phyloP scores from a whole-genome alignment of 2,888 invertebrate species.

The Eulithis prunata region DNA sequence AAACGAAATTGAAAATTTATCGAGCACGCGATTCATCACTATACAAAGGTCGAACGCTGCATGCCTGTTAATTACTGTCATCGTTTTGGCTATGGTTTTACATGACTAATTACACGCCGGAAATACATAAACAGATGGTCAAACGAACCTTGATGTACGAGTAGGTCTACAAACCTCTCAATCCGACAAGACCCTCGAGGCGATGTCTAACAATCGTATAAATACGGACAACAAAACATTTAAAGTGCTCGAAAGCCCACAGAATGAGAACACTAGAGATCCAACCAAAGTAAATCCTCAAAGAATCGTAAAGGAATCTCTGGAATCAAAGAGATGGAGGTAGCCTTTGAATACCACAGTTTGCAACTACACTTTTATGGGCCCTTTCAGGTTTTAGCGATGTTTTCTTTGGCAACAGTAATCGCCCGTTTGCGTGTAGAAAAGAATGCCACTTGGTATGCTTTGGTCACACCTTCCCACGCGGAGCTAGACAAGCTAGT shows the following conservation, averaged over 20 bases:
- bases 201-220: constrained; percentile 11
- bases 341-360: background rate
- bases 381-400: background rate
- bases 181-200: constrained; percentile 3
- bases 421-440: background rate
- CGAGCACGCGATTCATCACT: constrained; percentile 34
- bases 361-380: background rate
- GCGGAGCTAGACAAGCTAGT: constrained; percentile 8
- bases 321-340: constrained; percentile 17
- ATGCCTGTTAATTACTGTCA: constrained; percentile 31
- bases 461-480: background rate
- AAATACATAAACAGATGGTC: constrained; percentile 18
- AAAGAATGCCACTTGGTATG: background rate
- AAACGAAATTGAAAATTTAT: constrained; percentile 38
- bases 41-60: constrained; percentile 37
- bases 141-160: constrained; percentile 13
- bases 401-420: background rate
- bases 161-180: constrained; percentile 6
- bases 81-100: constrained; percentile 32
- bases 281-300: constrained; percentile 12
- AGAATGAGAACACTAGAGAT: constrained; percentile 5
- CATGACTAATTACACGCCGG: constrained; percentile 25
- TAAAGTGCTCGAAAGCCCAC: constrained; percentile 1
- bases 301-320: constrained; percentile 18
- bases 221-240: constrained; percentile 13